These are phyloP conservation scores for Gnathonemus echidnorhynchus DNA, from an alignment of 2,113 vertebrate species.

Conservation along the genomic window DNA sequence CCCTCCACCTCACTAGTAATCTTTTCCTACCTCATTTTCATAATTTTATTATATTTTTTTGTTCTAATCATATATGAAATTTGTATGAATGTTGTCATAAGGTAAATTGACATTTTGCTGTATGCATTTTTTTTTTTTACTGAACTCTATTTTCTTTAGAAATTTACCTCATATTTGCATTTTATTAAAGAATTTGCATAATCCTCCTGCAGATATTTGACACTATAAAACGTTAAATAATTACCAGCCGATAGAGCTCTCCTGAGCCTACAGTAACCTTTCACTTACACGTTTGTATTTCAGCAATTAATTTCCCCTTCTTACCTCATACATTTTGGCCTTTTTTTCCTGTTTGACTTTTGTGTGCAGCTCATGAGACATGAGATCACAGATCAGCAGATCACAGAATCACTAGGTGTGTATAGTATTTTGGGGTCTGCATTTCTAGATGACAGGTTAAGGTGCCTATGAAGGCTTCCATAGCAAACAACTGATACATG, in stretches of 20 bases:
- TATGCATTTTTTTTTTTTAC: not conserved
- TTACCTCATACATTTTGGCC: not conserved
- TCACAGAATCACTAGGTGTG: not conserved
- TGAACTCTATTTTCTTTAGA: not conserved
- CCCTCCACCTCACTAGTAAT: not conserved
- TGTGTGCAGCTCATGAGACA: not conserved
- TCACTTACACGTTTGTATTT: not conserved
- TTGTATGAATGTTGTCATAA: constrained; percentile 1
- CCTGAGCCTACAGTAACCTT: not conserved
- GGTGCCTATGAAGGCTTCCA: not conserved
- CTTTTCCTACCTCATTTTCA: constrained; percentile 14
- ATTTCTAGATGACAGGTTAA: not conserved
- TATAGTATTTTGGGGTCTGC: not conserved
- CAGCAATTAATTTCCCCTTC: not conserved
- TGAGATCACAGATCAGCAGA: not conserved
- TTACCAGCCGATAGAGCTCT: not conserved
- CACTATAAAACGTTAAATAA: not conserved
- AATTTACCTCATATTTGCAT: not conserved
- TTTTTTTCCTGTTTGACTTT: not conserved
- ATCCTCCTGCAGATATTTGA: not conserved
- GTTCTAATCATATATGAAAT: not conserved
- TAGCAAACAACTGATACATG: not conserved
- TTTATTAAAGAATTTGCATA: not conserved
- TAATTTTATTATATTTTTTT: not conserved
- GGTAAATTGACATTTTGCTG: not conserved